Base-by-base conservation (phyloP, 1,140 invertebrate species). In the Psix sp. region DNA sequence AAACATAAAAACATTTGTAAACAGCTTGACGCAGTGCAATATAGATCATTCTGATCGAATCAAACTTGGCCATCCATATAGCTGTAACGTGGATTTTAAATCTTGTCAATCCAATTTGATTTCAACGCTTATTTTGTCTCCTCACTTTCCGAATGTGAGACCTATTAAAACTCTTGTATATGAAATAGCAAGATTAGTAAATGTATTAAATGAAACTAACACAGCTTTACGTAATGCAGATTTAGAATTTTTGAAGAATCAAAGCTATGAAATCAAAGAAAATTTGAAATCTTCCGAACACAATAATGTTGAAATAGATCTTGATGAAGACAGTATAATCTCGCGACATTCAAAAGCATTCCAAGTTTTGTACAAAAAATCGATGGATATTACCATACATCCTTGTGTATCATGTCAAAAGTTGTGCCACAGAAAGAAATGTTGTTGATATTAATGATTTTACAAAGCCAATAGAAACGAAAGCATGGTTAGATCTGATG, bases 371-470 rank as follows among this genome's bases (percentile, higher is more conserved):
- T 45, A 0, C 59, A 73, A 66, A 36, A 15, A 45, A 29, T 40
- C 36, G 15, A 33, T 59, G n/a, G 60, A 72, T 36, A 18, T n/a
- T 33, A 40, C 68, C 9, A 20, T 26, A 10, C 21, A 11, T 26
- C 3, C 29, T 10, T 73, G 59, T 51, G 43, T 73, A 29, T 73
- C 60, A 1, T 65, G 68, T 52, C 24, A 52, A 18, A 65, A 65
- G 59, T 38, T 65, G 18, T 63, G 57, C 21, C 66, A 18, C 31
- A 20, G 11, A 24, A n/a, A 38, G 39, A 65, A 38, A 59, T 14
- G 36, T 45, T 13, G 18, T 5, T 11, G 20, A 45, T 31, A 1
- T 35, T 35, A 18, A 13, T 51, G 17, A 39, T n/a, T 40, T 40
- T 40, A 5, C 9, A 18, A 40, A 20, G 6, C 36, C 29, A 7